Evolutionary conservation across 2,113 vertebrate genomes (phyloP), one percentile per base, ranked within the genome.

Genomic region (Corythaixoides concolor): DNA sequence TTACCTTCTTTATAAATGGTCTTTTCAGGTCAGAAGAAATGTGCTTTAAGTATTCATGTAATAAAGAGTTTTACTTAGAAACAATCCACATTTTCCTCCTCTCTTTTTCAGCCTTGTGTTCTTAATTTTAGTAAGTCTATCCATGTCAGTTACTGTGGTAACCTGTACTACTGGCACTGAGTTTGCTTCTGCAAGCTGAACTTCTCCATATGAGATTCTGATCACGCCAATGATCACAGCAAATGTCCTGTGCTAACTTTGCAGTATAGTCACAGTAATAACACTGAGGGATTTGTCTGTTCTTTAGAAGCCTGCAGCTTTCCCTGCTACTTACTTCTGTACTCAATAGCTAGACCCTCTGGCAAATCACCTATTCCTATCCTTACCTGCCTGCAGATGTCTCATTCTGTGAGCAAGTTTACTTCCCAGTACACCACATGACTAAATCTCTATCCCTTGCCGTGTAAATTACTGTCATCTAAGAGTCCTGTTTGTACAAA

Each of bases 71-170:
- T 77, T 85, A 53, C 53, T 35, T 79, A 66, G 56, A 60, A 75
- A 70, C 18, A 80, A 73, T 67, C 52, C 27, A 27, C 9, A 4
- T 62, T 75, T 91, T 63, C 43, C 52, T 86, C 26, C 52, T 74
- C 26, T 75, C 9, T 24, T 81, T 92, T 88, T 64, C n/a, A 60
- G 37, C 53, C 62, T 81, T 80, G 4, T 72, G 52, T 70, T 41
- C 81, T 80, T 93, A 56, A 39, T 92, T 95, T 90, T 92, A 92
- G 58, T 55, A 70, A 85, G 41, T 62, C 78, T 89, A 5, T 79
- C 85, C 49, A 28, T 85, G 76, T 76, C 91, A 93, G 80, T 94
- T 88, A 95, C 89, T 95, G 77, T 90, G 85, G 89, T 79, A 95
- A 90, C 91, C 84, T 92, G 49, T 75, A 53, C 73, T 79, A 12